Evolutionary conservation across 2,113 vertebrate genomes (phyloP).

Genomic region (Gallinago media): DNA sequence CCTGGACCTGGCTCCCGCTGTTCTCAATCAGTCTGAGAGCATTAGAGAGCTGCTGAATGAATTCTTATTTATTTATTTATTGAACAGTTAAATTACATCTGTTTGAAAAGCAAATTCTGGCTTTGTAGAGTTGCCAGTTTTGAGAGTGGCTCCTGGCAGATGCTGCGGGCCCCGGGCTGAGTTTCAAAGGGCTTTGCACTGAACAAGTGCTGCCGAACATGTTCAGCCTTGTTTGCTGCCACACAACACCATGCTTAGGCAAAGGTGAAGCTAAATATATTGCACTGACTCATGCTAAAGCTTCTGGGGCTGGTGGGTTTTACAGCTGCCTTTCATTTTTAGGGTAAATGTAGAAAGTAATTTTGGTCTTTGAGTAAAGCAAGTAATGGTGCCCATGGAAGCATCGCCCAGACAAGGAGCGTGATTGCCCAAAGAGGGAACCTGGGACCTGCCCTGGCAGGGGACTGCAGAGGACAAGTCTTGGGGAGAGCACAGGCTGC

Average conservation of each 20-base stretch:
- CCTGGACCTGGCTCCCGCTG: neutral
- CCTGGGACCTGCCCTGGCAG: neutral
- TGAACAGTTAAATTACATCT: neutral
- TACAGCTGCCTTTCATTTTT: neutral
- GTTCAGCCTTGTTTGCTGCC: neutral
- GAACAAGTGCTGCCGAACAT: neutral
- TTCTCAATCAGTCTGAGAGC: neutral
- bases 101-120: neutral
- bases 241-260: neutral
- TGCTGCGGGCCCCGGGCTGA: neutral
- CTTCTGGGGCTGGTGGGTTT: neutral
- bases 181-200: neutral
- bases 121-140: constrained; percentile 6
- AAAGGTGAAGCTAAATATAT: neutral
- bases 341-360: neutral
- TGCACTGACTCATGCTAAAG: neutral
- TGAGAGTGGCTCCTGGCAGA: neutral
- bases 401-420: neutral
- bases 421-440: neutral
- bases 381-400: neutral
- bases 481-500: neutral
- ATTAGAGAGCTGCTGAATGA: neutral
- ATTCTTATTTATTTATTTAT: constrained; percentile 18
- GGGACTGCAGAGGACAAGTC: neutral
- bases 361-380: neutral